A percentile compares a stretch with the other conserved stretches of the same genome.
Conservation (phyloP, 2,888 invertebrate species). For the Drosophila picticornis region DNA sequence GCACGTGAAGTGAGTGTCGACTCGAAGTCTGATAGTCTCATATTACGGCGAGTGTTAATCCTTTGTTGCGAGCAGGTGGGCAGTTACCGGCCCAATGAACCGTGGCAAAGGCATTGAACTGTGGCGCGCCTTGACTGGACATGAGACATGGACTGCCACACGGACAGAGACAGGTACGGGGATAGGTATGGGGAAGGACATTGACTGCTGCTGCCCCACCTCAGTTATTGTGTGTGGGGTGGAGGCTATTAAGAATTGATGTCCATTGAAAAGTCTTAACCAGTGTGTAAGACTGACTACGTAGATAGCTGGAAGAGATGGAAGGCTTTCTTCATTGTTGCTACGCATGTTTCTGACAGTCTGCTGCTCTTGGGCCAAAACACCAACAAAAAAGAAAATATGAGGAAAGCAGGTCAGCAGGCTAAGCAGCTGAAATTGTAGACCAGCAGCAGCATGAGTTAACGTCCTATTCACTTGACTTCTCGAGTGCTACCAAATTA, state of each 20-base stretch:
- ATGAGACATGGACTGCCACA: conserved; percentile 5
- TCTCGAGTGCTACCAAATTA: conserved; percentile 75
- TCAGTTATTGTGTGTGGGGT: conserved; percentile 1
- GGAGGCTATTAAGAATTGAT: conserved; percentile 68
- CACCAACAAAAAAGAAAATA: neutral
- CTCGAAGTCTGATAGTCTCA: conserved; percentile 1
- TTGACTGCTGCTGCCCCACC: conserved; percentile 5
- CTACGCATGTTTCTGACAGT: conserved; percentile 71
- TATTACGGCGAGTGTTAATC: conserved; percentile 43
- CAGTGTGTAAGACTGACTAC: conserved; percentile 56
- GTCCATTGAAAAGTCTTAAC: conserved; percentile 74
- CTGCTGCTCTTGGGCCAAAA: conserved; percentile 22
- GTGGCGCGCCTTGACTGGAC: conserved; percentile 62
- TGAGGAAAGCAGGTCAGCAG: conserved; percentile 42
- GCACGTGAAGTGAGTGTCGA: conserved; percentile 58
- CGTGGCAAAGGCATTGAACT: conserved; percentile 73
- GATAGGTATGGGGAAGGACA: neutral
- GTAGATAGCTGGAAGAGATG: conserved; percentile 13
- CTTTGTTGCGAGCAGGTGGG: conserved; percentile 47
- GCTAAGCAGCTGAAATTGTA: conserved; percentile 34
- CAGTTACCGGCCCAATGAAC: conserved; percentile 68
- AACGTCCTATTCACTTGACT: conserved; percentile 67
- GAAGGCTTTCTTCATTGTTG: conserved; percentile 42
- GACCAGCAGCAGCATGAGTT: conserved; percentile 16
- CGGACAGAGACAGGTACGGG: conserved; percentile 4